These are phyloP conservation scores for Tiliacea aurago DNA, from an alignment of 2,888 invertebrate species.

Conservation along the genomic window DNA sequence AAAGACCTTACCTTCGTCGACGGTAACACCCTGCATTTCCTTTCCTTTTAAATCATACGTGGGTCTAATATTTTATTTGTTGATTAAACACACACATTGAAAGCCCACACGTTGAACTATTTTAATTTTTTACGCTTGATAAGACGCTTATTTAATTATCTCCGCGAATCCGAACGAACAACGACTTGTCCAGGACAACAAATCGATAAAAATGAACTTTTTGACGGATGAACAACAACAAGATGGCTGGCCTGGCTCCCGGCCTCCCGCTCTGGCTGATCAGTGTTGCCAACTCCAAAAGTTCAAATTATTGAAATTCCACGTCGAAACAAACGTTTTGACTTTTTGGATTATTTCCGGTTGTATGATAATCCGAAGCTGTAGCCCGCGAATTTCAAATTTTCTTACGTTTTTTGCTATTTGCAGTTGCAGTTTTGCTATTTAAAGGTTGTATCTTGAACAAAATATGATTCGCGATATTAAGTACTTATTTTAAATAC, in stretches of 20 bases:
- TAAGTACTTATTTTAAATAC: too few species aligned
- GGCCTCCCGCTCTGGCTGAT: not conserved
- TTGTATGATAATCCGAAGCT: too few species aligned
- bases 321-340: not conserved
- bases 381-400: too few species aligned
- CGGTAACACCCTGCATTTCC: conserved; percentile 42
- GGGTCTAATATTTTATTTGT: conserved; percentile 7
- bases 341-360: too few species aligned
- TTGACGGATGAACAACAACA: not conserved
- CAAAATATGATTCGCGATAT: too few species aligned
- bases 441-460: too few species aligned
- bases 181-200: not conserved
- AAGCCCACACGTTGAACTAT: not conserved
- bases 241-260: not conserved
- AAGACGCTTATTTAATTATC: not conserved
- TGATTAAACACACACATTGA: not conserved
- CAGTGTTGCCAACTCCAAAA: not conserved
- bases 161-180: not conserved
- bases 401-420: too few species aligned
- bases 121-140: not conserved
- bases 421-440: too few species aligned
- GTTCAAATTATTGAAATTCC: not conserved
- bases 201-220: not conserved
- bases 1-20: conserved; percentile 36
- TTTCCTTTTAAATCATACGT: conserved; percentile 34